A percentile compares a stretch with the other conserved stretches of the same genome.
Evolutionary conservation across 2,113 vertebrate genomes (phyloP).

Genomic region (Myotis davidii): DNA sequence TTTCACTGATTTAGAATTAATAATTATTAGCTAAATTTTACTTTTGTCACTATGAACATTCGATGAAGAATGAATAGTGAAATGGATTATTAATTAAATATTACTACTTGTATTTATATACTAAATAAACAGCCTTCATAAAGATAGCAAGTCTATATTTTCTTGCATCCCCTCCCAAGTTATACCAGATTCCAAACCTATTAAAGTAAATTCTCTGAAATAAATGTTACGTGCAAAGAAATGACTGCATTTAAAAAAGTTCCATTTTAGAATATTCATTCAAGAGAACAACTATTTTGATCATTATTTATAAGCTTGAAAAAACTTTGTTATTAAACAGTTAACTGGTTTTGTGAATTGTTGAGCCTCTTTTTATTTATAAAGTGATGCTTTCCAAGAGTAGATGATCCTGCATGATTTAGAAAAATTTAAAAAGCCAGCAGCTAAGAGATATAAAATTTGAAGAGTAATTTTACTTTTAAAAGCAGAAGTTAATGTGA

Average conservation of each 20-base stretch:
- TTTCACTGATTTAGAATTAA: slow-evolving; percentile 28
- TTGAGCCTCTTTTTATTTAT: neutral
- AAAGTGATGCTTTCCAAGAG: neutral
- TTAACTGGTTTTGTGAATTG: neutral
- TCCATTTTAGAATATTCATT: slow-evolving; percentile 46
- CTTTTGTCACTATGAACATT: slow-evolving; percentile 4
- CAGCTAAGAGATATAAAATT: slow-evolving; percentile 27
- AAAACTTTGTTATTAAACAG: neutral
- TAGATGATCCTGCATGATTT: neutral
- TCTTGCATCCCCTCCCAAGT: neutral
- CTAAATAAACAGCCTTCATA: neutral
- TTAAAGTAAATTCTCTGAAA: neutral
- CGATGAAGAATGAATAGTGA: neutral
- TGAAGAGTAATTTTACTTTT: slow-evolving; percentile 27
- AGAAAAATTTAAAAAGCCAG: neutral
- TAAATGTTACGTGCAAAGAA: neutral
- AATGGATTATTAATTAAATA: slow-evolving; percentile 7
- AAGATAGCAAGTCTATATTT: neutral
- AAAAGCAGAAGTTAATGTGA: slow-evolving; percentile 5
- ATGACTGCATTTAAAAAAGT: neutral
- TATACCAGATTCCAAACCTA: neutral
- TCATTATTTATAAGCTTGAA: slow-evolving; percentile 30
- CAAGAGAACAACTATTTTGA: neutral
- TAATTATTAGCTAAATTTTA: slow-evolving; percentile 26
- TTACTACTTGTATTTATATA: neutral